Evolutionary conservation across 2,113 vertebrate species (phyloP), one percentile per base, ranked within the genome.

Genomic region (Podarcis muralis): DNA sequence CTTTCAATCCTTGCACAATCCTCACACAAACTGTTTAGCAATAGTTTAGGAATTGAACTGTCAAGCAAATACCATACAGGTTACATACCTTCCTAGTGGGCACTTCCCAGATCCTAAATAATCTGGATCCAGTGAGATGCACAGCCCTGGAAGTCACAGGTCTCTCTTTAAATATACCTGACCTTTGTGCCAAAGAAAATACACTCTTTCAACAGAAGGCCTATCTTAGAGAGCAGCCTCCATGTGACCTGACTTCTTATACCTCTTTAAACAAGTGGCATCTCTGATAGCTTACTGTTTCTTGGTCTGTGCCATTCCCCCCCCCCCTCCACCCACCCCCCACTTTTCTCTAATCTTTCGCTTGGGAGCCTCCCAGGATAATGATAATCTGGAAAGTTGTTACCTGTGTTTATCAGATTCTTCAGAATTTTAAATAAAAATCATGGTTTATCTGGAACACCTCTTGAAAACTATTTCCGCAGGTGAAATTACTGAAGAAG

Each of bases 401-500:
- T 48, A 65, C 4, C 35, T 16, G 43, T 57, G 16, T 23, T 30
- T 27, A 79, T 53, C 65, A 18, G 32, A 71, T 30, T 59, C 9
- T 9, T 32, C 25, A 7, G 1, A 43, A n/a, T 86, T 65, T 77
- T 32, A 65, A 43, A 40, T 30, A 43, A 74, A 75, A 81, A 30
- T 30, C 37, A 78, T 65, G 40, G 18, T 90, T 59, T 95, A 96
- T 89, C 91, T 96, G 85, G 80, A 94, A 94, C 87, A 93, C 94
- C 95, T 94, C 93, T 95, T 92, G 95, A 95, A 94, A 94, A 93
- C 75, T 92, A 89, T 95, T 96, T 94, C 95, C 94, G 93, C 93
- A 99, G 99, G 99, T 91, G 99, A 99, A 97, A 98, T 98, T 95
- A 99, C 99, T 57, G 98, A 98, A 94, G 98, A 99, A 93, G 99